These are phyloP conservation scores for Poecilia picta DNA, from an alignment of 2,797 vertebrate species.

Conservation along the genomic window DNA sequence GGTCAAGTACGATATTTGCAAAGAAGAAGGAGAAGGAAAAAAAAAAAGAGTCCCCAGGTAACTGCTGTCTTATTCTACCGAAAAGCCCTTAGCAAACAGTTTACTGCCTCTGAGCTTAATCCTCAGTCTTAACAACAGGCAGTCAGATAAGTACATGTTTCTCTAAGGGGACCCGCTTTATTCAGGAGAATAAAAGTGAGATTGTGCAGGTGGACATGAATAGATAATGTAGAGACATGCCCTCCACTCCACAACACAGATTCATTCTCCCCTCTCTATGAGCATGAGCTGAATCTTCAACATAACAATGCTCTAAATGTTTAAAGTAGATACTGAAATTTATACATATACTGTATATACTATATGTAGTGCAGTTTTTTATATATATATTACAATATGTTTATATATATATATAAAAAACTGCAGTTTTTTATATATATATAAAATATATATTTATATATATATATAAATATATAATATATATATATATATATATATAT, in stretches of 20 bases:
- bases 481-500: no score
- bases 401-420: no score
- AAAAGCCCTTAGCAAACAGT: conserved; percentile 28
- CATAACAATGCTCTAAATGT: not conserved
- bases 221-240: not conserved
- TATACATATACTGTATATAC: no score
- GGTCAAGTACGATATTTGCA: conserved; percentile 10
- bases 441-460: no score
- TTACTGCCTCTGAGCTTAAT: conserved; percentile 28
- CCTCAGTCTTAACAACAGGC: conserved; percentile 26
- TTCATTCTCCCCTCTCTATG: not conserved
- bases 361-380: no score
- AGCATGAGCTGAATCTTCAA: not conserved
- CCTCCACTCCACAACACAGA: not conserved
- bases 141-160: conserved; percentile 37
- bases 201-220: conserved; percentile 1
- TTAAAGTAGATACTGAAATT: not conserved
- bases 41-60: conserved; percentile 1
- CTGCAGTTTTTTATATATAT: no score
- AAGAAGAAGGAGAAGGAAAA: not conserved
- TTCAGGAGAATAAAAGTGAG: conserved; percentile 19
- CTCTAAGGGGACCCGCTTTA: conserved; percentile 10
- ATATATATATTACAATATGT: no score
- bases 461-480: no score
- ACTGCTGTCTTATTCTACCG: conserved; percentile 33